Evolutionary conservation across 2,113 vertebrate genomes (phyloP), one percentile per base, ranked within the genome.

Genomic region (Conger conger): DNA sequence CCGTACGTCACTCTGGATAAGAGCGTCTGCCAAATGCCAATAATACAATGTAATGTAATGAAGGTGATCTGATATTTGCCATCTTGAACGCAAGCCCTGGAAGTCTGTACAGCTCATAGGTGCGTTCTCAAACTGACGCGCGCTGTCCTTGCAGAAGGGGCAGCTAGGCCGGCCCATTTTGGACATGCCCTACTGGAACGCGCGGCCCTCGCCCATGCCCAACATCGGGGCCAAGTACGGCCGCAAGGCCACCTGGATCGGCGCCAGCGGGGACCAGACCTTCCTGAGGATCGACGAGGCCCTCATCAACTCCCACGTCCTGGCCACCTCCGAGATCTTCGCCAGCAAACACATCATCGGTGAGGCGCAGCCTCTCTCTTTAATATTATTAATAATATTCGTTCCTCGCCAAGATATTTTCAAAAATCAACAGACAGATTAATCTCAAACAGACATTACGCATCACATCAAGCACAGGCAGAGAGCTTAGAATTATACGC

Each of bases 161-260:
- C 98, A 99, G 27, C 95, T 99, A 81, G 98, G 98, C 9, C 94
- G 98, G 50, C 98, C 98, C 53, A 99, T 99, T 93, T 91, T 99
- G 87, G 98, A 99, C 90, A 95, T 98, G 93, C 98, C 98, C 42
- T 99, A 99, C 89, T 99, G 98, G 98, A 99, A 99, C 89, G 98
- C 98, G 87, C 99, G 98, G 82, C 98, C 98, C 84, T 97, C 98
- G 45, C 94, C 98, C 4, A 99, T 99, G 97, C 98, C 98, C 88
- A 99, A 99, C 84, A 99, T 99, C 63, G 98, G 98, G 78, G 96
- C 98, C 88, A 99, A 97, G 89, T 99, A 98, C 0, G 98, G 98
- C 85, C 96, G 98, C 68, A 99, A 99, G 91, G 98, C 98, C 35
- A 99, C 98, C 0, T 99, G 98, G 98, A 98, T 99, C 50, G 98